These are phyloP conservation scores for Premnoplex brunnescens DNA, from an alignment of 2,797 vertebrate genomes.

Conservation along the genomic window DNA sequence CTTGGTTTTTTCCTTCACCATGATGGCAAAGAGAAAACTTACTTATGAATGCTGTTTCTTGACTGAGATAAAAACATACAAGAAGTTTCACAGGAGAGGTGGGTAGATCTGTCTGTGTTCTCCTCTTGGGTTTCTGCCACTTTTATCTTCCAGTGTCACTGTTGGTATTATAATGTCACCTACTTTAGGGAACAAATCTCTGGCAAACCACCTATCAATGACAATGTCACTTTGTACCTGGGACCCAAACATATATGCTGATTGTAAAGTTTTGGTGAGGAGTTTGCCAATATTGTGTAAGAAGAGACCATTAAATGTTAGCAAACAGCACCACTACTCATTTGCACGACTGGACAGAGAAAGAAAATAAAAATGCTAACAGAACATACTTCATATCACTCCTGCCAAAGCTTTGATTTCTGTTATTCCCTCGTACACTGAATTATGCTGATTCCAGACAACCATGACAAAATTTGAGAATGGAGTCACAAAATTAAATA, in stretches of 20 bases:
- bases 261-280: neutral
- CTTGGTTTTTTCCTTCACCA: neutral
- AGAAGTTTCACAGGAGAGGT: neutral
- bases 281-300: neutral
- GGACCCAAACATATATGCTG: neutral
- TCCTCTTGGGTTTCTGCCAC: neutral
- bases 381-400: neutral
- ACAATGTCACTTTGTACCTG: neutral
- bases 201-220: neutral
- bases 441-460: neutral
- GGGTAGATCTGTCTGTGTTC: neutral
- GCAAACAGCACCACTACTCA: neutral
- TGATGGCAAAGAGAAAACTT: neutral
- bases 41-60: neutral
- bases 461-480: neutral
- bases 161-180: neutral
- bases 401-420: neutral
- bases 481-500: neutral
- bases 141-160: neutral
- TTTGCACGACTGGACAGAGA: neutral
- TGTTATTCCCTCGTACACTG: neutral
- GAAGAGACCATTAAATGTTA: neutral
- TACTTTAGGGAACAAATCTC: neutral
- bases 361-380: neutral
- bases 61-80: neutral